Base-by-base conservation (phyloP, 2,888 invertebrate species). In the Mimas tiliae region DNA sequence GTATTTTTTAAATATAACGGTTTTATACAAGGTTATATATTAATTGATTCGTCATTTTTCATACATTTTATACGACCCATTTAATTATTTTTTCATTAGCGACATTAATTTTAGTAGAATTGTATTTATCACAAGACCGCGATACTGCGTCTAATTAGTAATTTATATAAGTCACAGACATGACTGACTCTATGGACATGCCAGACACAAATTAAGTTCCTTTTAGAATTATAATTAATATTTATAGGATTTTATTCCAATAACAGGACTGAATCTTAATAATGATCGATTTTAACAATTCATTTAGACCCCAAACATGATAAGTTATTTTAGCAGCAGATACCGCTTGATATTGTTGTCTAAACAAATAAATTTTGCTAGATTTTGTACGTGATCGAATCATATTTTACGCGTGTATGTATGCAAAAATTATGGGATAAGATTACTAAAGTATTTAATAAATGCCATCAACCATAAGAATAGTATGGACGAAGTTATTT, bases 151-250 rank as follows among this genome's bases (percentile, higher is more conserved):
- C 11, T 38, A 4, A n/a, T 42, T 42, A 58, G 38, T 21, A 19
- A 34, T 38, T 19, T 42, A 34, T 42, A 6, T 58, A 42, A 58
- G 58, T 19, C 42, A 38, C 42, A 58, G 58, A 72, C 75, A 74
- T 50, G 58, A 58, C 58, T 58, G 58, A 58, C 19, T n/a, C 55
- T 42, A 42, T 42, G 42, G 58, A 58, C 58, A 58, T 58, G 42
- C 58, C 42, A 58, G 58, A 58, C 19, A 71, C 65, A 66, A 64
- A 53, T 67, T 42, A 63, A 64, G 64, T 53, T 33, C 53, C 62
- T 63, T 48, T 67, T 58, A 64, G 63, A 50, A 64, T 58, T 47
- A 19, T 53, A 65, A 53, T 63, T 53, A 65, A 62, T 27, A 55
- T 55, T 58, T 21, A 45, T 65, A 58, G 62, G 58, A 48, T 58